Evolutionary conservation across 1,140 invertebrate species (phyloP).

Genomic region (Orius insidiosus): DNA sequence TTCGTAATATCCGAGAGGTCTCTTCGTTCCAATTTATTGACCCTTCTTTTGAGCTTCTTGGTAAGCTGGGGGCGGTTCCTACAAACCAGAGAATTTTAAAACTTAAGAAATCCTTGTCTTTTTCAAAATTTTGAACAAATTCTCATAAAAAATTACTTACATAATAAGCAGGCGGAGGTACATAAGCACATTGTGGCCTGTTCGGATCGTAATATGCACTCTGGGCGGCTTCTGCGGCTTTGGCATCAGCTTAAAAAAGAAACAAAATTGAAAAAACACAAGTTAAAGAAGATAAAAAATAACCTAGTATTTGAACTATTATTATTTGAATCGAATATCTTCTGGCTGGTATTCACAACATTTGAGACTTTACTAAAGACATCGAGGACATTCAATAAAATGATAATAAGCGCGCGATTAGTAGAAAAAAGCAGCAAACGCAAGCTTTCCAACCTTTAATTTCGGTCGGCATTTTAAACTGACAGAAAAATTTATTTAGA

Average conservation of each 20-base stretch:
- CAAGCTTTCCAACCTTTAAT: too few relatives aligned
- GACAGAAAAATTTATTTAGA: too few relatives aligned
- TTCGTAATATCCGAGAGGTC: too few relatives aligned
- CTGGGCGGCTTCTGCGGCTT: constrained; percentile 70
- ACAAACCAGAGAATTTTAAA: neutral
- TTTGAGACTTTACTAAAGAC: constrained; percentile 1
- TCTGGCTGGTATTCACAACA: neutral
- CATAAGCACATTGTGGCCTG: constrained; percentile 63
- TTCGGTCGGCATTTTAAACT: too few relatives aligned
- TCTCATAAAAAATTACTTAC: constrained; percentile 34
- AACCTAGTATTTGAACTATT: neutral
- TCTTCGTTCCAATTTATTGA: too few relatives aligned
- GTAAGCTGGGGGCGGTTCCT: constrained; percentile 20
- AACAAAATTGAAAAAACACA: constrained; percentile 4
- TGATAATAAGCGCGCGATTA: too few relatives aligned
- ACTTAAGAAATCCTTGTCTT: neutral
- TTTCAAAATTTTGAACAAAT: constrained; percentile 5
- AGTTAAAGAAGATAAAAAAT: neutral
- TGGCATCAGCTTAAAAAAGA: constrained; percentile 38
- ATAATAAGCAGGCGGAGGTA: constrained; percentile 67
- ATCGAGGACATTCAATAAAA: neutral
- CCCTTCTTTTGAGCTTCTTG: constrained; percentile 18
- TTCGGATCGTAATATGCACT: constrained; percentile 77
- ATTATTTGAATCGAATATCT: neutral
- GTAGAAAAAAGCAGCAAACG: too few relatives aligned